These are phyloP conservation scores for Thalassoma bifasciatum DNA, from an alignment of 2,113 vertebrate species.

Conservation along the genomic window DNA sequence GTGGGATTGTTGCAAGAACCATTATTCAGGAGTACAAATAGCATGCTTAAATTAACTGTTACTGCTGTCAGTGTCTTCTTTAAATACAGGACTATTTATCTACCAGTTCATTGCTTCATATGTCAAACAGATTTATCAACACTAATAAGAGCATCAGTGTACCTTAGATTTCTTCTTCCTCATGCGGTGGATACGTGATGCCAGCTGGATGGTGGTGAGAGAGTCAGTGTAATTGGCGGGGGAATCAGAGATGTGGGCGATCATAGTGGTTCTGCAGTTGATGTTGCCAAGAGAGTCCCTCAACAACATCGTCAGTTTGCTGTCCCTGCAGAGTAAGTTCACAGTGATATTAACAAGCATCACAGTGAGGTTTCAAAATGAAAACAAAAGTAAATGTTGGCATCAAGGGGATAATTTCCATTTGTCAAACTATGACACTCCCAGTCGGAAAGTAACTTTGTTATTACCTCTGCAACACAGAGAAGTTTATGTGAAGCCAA, in stretches of 20 bases:
- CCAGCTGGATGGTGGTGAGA: constrained; percentile 94
- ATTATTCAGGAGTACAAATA: constrained; percentile 18
- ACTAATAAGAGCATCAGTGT: constrained; percentile 14
- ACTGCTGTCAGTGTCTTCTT: constrained; percentile 14
- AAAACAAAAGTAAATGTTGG: constrained; percentile 1
- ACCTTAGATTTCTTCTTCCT: constrained; percentile 98
- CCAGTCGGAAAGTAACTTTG: constrained; percentile 4
- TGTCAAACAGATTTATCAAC: constrained; percentile 17
- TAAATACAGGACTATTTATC: constrained; percentile 4
- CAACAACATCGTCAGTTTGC: constrained; percentile 95
- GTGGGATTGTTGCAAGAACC: neutral
- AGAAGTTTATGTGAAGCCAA: constrained; percentile 35
- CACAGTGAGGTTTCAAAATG: constrained; percentile 22
- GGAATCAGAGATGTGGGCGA: constrained; percentile 94
- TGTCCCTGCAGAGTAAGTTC: constrained; percentile 86
- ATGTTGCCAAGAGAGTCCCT: constrained; percentile 94
- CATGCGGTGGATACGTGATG: constrained; percentile 94
- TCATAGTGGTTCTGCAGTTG: constrained; percentile 96
- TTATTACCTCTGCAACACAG: constrained; percentile 40
- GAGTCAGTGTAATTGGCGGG: constrained; percentile 91
- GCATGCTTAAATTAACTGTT: constrained; percentile 4
- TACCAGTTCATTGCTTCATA: constrained; percentile 19
- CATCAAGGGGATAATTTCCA: neutral
- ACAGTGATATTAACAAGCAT: constrained; percentile 37
- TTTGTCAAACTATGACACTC: too few species aligned